phyloP scores from a whole-genome alignment of 1,140 invertebrate species.

The Bombus superbus region DNA sequence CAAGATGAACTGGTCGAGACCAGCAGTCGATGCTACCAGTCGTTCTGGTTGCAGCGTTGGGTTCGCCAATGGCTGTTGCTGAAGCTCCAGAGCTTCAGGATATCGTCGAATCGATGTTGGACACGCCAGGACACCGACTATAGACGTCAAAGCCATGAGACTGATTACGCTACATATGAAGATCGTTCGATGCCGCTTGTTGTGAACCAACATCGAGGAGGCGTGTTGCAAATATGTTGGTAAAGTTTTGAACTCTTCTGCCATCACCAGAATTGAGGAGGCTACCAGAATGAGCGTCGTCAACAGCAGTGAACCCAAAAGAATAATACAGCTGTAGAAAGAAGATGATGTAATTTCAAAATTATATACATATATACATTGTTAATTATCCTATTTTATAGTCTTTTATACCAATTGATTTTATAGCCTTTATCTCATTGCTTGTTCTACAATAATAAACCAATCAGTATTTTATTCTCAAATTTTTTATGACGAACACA shows the following conservation, averaged over 20 bases:
- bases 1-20: constrained; percentile 72
- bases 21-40: constrained; percentile 27
- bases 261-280: constrained; percentile 91
- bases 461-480: neutral
- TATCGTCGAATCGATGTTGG: constrained; percentile 54
- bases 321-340: constrained; percentile 82
- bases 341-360: neutral
- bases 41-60: constrained; percentile 36
- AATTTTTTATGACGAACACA: neutral
- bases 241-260: constrained; percentile 90
- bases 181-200: constrained; percentile 87
- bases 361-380: neutral
- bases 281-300: constrained; percentile 87
- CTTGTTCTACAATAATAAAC: neutral
- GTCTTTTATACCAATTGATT: neutral
- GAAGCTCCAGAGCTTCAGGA: constrained; percentile 43
- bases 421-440: neutral
- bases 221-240: constrained; percentile 86
- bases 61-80: constrained; percentile 34
- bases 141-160: constrained; percentile 86
- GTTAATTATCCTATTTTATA: neutral
- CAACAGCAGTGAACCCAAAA: constrained; percentile 84
- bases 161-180: constrained; percentile 92
- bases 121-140: constrained; percentile 77
- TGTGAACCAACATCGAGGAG: constrained; percentile 89